Conservation (phyloP, 2,113 vertebrate genomes). For the Pithys albifrons region DNA sequence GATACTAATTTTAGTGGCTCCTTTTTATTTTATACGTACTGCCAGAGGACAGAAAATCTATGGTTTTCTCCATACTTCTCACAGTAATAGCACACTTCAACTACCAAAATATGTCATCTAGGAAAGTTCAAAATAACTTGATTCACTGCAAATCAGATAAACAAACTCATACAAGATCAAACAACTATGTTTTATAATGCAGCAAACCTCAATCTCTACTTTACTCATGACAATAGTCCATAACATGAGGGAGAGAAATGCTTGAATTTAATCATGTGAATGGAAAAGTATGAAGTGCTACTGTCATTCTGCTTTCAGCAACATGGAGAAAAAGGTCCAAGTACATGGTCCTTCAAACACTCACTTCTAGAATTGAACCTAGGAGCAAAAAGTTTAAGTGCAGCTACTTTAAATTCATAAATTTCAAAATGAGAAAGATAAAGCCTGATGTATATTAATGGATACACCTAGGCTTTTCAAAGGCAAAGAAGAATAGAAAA, state of each 20-base stretch:
- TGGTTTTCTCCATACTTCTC: neutral
- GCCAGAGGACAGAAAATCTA: neutral
- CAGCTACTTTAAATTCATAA: neutral
- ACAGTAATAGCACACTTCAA: neutral
- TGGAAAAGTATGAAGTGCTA: neutral
- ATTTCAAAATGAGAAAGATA: neutral
- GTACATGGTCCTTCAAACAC: neutral
- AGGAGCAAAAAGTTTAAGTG: slow-evolving; percentile 19
- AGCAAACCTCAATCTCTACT: slow-evolving; percentile 10
- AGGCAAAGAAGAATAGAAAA: neutral
- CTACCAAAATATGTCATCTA: neutral
- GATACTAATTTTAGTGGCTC: neutral
- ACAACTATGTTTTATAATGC: slow-evolving; percentile 38
- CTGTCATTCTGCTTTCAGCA: neutral
- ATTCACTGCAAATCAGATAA: neutral
- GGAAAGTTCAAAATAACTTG: neutral
- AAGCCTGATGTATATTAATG: neutral
- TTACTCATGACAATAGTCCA: neutral
- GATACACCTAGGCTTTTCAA: neutral
- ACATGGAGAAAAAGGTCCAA: neutral
- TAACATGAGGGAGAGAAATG: neutral
- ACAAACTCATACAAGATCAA: slow-evolving; percentile 45
- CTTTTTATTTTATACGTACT: neutral
- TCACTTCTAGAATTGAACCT: neutral
- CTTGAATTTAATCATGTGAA: neutral